Conservation (phyloP, 2,797 vertebrate genomes). For the Sebastes itinus region DNA sequence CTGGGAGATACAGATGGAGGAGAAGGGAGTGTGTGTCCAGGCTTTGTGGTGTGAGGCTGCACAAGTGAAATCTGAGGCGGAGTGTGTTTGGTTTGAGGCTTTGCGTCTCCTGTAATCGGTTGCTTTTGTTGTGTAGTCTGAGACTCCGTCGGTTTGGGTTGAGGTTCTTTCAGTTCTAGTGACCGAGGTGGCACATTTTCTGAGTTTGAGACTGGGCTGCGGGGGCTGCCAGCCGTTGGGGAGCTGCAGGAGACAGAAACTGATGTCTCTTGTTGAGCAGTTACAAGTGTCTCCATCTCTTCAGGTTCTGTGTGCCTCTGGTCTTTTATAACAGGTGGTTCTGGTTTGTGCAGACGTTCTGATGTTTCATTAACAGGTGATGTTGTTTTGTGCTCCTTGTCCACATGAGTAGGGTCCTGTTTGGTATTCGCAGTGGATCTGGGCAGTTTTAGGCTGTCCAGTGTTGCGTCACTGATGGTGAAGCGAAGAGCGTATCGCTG, state of each 20-base stretch:
- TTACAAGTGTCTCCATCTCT: not conserved
- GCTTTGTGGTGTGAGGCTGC: constrained; percentile 52
- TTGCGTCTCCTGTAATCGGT: not conserved
- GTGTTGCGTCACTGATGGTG: constrained; percentile 95
- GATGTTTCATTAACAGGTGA: constrained; percentile 6
- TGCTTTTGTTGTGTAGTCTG: constrained; percentile 2
- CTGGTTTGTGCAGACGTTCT: constrained; percentile 19
- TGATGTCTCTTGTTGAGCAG: constrained; percentile 1
- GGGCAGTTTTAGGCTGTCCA: constrained; percentile 94
- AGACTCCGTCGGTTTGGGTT: constrained; percentile 6
- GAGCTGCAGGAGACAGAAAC: constrained; percentile 9
- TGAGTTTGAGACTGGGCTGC: constrained; percentile 14
- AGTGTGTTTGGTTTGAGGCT: constrained; percentile 23
- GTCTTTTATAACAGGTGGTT: not conserved
- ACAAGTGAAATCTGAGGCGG: not conserved
- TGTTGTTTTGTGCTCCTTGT: constrained; percentile 17
- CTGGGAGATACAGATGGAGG: constrained; percentile 76
- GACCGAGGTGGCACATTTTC: constrained; percentile 29
- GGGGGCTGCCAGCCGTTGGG: not conserved
- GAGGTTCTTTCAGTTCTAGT: constrained; percentile 17
- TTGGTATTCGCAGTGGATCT: constrained; percentile 84
- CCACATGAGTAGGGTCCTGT: constrained; percentile 4
- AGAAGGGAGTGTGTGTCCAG: constrained; percentile 76
- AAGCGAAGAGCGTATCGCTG: constrained; percentile 96
- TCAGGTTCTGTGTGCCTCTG: constrained; percentile 11